Base-by-base conservation (phyloP, 2,888 invertebrate genomes). In the Ochlodes sylvanus region DNA sequence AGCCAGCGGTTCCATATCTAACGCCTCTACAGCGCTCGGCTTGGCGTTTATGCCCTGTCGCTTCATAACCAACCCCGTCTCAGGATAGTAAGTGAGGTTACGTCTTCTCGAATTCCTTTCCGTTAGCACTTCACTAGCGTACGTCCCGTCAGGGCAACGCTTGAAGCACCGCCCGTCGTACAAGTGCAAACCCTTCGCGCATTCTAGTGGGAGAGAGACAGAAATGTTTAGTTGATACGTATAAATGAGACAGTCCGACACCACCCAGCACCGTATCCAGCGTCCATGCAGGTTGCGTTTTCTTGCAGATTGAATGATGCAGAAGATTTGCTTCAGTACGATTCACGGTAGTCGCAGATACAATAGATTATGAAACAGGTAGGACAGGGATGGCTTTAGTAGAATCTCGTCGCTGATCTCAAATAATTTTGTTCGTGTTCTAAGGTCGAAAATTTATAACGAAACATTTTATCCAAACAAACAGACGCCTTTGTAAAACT, bases 121-220 rank as follows among this genome's bases (percentile, higher is more conserved):
- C 75, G 79, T 82, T 34, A 88, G 76, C 55, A 87, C 80, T 78
- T 90, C 90, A 79, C 88, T 91, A 78, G 91, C 87, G 81, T 89
- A 94, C 42, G 92, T 92, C 72, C 89, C 88, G 66, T 80, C 86
- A 52, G 95, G 95, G 83, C 96, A 96, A 70, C 84, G 85, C 66
- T 83, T 80, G 78, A 94, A 89, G 88, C 96, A 96, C 77, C 87
- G 87, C 71, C 95, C 95, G 77, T 94, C 90, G 87, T 93, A 93
- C 79, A 95, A 93, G 83, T 94, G 94, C 83, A 94, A 94, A 80
- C 94, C 94, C 79, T 92, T 90, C 78, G 89, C 88, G 90, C 96
- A 97, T 85, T 95, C 96, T 96, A 95, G 77, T 94, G 93, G 84
- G 88, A 88, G 85, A 88, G 79, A 93, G 88, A 89, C 84, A 92